Evolutionary conservation across 2,797 vertebrate genomes (phyloP), one percentile per base, ranked within the genome.

Genomic region (Acomys russatus): DNA sequence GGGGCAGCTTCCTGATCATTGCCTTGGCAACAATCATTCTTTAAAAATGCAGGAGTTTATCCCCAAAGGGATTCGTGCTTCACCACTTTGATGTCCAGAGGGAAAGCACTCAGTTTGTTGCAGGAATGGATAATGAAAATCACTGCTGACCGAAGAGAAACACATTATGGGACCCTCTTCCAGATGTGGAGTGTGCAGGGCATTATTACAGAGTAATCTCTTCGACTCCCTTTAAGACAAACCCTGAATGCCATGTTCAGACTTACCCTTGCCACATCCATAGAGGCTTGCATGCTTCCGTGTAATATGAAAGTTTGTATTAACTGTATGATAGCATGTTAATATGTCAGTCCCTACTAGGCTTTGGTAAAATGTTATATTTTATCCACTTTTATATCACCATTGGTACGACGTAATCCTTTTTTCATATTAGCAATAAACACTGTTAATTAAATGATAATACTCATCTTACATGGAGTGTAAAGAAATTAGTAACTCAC

Each of bases 11-110:
- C 85, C 59, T 70, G 51, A 77, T 12, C 28, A 11, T 12, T 78
- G 54, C 89, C n/a, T 80, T 51, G 59, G 8, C 30, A 64, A 74
- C 9, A 74, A 23, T 95, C 77, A 66, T 44, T 91, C 91, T 78
- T 71, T n/a, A 94, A 84, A 90, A 90, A 90, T 54, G 74, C 44
- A 59, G 56, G 77, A 30, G 22, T 91, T 93, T 89, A 95, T 89
- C 63, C 82, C 44, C 25, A 64, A 77, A 87, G 71, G 35, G 61
- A 80, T 79, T 74, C 85, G 18, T 86, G 78, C 76, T 95, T 96
- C 80, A 92, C 82, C 94, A 76, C 64, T 51, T 89, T 76, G 73
- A 91, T 73, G 22, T 70, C 77, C 33, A 30, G 56, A 64, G 64
- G 68, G 61, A 79, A 90, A 92, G 91, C 33, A 70, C 25, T 94